Evolutionary conservation across 2,888 invertebrate genomes (phyloP), one percentile per base, ranked within the genome.

Genomic region (Pammene aurita): DNA sequence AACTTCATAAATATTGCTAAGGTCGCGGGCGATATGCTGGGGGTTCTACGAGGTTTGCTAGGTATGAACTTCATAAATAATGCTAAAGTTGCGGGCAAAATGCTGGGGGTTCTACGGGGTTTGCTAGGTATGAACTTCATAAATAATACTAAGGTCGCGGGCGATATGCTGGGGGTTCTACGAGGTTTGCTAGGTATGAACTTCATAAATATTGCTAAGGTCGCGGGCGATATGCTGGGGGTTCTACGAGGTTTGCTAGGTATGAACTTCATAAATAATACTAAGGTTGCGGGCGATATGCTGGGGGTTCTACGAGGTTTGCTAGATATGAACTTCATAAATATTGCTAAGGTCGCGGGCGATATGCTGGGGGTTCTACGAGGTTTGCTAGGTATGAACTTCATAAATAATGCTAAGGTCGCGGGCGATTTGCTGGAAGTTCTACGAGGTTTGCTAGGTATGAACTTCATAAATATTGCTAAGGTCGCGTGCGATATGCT

Each of bases 21-120:
- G n/a, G n/a, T 97, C 9, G 95, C 95, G 64, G 95, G 96, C 0
- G 97, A 97, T 79, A 86, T 94, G 11, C 93, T 95, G 63, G 96
- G 96, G 13, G 93, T 94, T 50, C 84, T 96, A 73, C 89, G 95
- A 54, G 90, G 93, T 67, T 83, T 96, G 16, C 85, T 96, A 16
- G 96, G 96, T 83, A 90, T 85, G 55, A 76, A 41, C 26, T 42
- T 26, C n/a, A n/a, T n/a, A n/a, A n/a, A n/a, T n/a, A n/a, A n/a
- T n/a, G n/a, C n/a, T n/a, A n/a, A n/a, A n/a, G n/a, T 97, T 7
- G 95, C 95, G 64, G 95, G 96, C 0, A 97, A 97, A 79, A 86
- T 94, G 11, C 93, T 95, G 63, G 96, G 96, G 13, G 93, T 94
- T 50, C 84, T 96, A 73, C 89, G 95, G 52, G 90, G 93, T 67